Evolutionary conservation across 2,797 vertebrate genomes (phyloP), one percentile per base, ranked within the genome.

Genomic region (Nannoperca australis): DNA sequence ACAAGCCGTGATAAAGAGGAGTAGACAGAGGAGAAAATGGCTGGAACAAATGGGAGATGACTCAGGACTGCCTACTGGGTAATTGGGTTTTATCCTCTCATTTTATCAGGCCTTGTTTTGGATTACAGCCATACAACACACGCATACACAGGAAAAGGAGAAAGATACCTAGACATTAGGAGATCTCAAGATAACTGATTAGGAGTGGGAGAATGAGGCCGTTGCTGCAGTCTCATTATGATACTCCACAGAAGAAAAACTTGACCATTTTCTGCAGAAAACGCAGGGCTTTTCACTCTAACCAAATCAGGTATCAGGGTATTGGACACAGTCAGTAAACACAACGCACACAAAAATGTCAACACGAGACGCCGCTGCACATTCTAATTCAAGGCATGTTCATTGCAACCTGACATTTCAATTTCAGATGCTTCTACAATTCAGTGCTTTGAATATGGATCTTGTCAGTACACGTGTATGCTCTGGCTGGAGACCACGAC

Each of bases 331-430:
- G 70, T 77, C 70, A 3, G 76, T 75, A 70, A 80, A 82, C 72
- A 82, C 59, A 70, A 83, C 10, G 55, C 71, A 56, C 47, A 68
- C 40, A 67, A 79, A 88, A 79, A 76, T 78, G 84, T 86, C 79
- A 84, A 88, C 78, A 76, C 14, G 17, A 75, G 72, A 82, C 17
- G 68, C 71, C 24, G 66, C 77, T 15, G 83, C 72, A 85, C 76
- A 85, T 93, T 92, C 77, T 87, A 90, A 92, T 92, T 90, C 86
- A 70, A 73, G 42, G 73, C 79, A 40, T 79, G 76, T 75, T 89
- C 77, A 64, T 90, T 92, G 91, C 88, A 89, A 85, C 70, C 84
- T 92, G 93, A 91, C 92, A 92, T 93, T 92, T 92, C 91, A 93
- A 93, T 94, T 93, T 90, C 75, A 73, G 84, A 82, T 69, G 80